Evolutionary conservation across 2,113 vertebrate species (phyloP).

Genomic region (Herpailurus yagouaroundi): DNA sequence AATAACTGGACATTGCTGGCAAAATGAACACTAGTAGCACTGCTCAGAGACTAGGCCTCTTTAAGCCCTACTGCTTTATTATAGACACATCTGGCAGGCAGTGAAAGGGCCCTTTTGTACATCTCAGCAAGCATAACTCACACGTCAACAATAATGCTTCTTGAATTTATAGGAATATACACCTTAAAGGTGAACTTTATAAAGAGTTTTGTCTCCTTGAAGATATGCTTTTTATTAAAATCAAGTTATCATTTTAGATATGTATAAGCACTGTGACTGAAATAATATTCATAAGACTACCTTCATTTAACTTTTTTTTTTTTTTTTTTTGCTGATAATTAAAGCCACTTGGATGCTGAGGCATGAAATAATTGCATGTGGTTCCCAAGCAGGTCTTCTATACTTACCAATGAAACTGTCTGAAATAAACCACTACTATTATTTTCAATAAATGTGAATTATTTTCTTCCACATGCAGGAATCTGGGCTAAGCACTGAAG

Average conservation of each 20-base stretch:
- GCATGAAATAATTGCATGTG: neutral
- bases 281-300: neutral
- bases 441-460: constrained; percentile 13
- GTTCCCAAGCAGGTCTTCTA: neutral
- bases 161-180: neutral
- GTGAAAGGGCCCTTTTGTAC: neutral
- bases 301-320: constrained; percentile 13
- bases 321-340: neutral
- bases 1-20: neutral
- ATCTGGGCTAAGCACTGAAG: neutral
- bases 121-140: neutral
- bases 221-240: neutral
- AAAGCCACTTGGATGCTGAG: neutral
- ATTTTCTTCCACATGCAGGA: neutral
- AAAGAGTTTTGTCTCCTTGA: neutral
- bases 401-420: neutral
- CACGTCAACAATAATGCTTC: neutral
- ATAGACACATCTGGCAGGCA: neutral
- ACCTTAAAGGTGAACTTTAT: neutral
- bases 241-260: neutral
- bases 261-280: neutral
- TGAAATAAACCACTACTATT: neutral
- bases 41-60: neutral
- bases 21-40: neutral
- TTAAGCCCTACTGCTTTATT: neutral